Percentiles rank a stretch among this genome's conserved stretches.
phyloP scores from a whole-genome alignment of 2,797 vertebrate genomes.

The Merluccius polli region DNA sequence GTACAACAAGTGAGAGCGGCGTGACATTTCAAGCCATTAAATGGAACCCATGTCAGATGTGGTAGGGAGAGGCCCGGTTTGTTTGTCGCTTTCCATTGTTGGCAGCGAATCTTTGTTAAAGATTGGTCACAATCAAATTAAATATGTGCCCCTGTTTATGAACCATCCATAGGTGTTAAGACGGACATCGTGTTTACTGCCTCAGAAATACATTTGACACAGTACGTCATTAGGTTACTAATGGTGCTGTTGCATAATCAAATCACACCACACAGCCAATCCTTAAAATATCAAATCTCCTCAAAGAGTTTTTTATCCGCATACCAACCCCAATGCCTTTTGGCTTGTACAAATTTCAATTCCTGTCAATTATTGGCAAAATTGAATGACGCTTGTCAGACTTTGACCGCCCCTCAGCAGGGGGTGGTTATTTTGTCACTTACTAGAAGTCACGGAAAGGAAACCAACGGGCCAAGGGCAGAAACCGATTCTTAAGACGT shows the following conservation, averaged over 20 bases:
- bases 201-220: conserved; percentile 23
- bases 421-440: conserved; percentile 45
- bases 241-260: conserved; percentile 36
- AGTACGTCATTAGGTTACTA: neutral
- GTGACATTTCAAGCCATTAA: neutral
- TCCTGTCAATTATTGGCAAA: conserved; percentile 67
- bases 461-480: neutral
- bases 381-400: conserved; percentile 49
- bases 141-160: neutral
- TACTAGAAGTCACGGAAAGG: conserved; percentile 28
- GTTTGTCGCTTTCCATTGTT: too few species aligned
- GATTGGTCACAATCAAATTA: too few species aligned
- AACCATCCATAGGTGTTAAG: neutral
- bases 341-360: conserved; percentile 18
- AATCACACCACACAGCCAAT: conserved; percentile 26
- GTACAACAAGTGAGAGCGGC: neutral
- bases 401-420: conserved; percentile 60
- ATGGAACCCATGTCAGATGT: neutral
- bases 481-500: conserved; percentile 7
- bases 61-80: neutral
- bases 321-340: conserved; percentile 3
- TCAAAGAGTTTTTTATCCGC: conserved; percentile 21
- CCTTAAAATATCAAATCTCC: conserved; percentile 42
- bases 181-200: conserved; percentile 1
- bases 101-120: too few species aligned